Base-by-base conservation (phyloP, 2,888 invertebrate genomes). In the Epinotia brunnichana region DNA sequence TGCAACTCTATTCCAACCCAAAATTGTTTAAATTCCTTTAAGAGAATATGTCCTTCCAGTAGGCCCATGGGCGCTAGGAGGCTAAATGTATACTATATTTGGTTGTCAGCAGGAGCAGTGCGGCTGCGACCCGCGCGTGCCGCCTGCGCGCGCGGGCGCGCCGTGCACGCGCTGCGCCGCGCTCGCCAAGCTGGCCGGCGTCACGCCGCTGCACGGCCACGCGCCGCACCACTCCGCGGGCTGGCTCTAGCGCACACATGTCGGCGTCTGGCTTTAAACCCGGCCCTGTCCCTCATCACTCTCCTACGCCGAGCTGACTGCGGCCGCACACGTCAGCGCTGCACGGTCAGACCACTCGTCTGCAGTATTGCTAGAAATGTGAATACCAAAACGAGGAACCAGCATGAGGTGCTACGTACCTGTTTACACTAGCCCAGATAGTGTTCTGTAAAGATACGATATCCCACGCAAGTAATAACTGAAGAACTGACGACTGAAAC, bases 201-300 rank as follows among this genome's bases (percentile, higher is more conserved):
- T 96, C 76, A 96, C 96, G 84, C 96, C 96, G 78, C 94, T 96
- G 80, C 95, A 95, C 87, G 96, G 96, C 1, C 96, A 96, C 89
- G 95, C 95, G 86, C 92, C 91, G 82, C 91, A 91, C 81, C 94
- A 95, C 82, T 95, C 95, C 76, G 94, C 95, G 64, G 96, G 96
- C 78, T 96, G 96, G 96, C 95, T 95, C 77, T 95, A 91, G 82
- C 78, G 59, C 54, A 53, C 13, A 70, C 67, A 4, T 11, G 11
- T 19, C 17, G 3, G 1, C 17, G 17, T 19, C 29, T 19, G 3
- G 54, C 11, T 19, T 54, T 21, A 13, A 7, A 54, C n/a, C 54
- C 54, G 13, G 54, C 13, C 54, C 54, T 10, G 54, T n/a, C 15
- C 15, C 13, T 48, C 48, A 7, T n/a, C 48, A n/a, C 48, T 48